Base-by-base conservation (phyloP, 92 coral and sea anemone species). In the Diadumene lineata region DNA sequence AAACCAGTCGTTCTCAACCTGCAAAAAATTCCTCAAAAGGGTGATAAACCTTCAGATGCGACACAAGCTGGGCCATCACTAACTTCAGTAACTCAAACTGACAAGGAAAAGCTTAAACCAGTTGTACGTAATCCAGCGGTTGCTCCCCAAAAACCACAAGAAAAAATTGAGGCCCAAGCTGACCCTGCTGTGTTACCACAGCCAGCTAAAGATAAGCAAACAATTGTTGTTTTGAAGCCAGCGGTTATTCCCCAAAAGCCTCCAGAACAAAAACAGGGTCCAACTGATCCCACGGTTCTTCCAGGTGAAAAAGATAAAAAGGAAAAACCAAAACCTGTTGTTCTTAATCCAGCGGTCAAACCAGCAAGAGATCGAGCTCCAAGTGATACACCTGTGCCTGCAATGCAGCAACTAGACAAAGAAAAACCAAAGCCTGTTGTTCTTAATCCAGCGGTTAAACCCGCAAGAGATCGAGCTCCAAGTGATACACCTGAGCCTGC, bases 351-450 rank as follows among this genome's bases (percentile, higher is more conserved):
- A 23, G 50, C 65, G 11, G 50, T 28, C 48, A 46, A 63, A 7
- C 80, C 80, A 22, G 26, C 21, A 27, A 67, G 50, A 50, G 31
- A 7, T 7, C 22, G 31, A 10, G 65, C 22, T 2, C 19, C 10
- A 13, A 53, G n/a, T 53, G 58, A 53, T 23, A 15, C 10, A 53
- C 7, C 31, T 60, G 22, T 22, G 23, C 65, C 30, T 60, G 65
- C 23, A 23, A 32, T 26, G 17, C 43, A 63, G 8, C 61, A 7
- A 19, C 1, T 28, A 11, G 90, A 86, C n/a, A 81, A 76, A 53
- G 79, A 86, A 26, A 72, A 70, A 2, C 79, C 62, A 23, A 86
- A 73, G 61, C 84, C 90, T 9, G 80, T 86, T 23, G 84, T 86
- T 15, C 58, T 53, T 21, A 53, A 53, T 53, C 58, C 43, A 23